Conservation (phyloP, 2,888 invertebrate species). For the Prosopocoilus inquinatus region DNA sequence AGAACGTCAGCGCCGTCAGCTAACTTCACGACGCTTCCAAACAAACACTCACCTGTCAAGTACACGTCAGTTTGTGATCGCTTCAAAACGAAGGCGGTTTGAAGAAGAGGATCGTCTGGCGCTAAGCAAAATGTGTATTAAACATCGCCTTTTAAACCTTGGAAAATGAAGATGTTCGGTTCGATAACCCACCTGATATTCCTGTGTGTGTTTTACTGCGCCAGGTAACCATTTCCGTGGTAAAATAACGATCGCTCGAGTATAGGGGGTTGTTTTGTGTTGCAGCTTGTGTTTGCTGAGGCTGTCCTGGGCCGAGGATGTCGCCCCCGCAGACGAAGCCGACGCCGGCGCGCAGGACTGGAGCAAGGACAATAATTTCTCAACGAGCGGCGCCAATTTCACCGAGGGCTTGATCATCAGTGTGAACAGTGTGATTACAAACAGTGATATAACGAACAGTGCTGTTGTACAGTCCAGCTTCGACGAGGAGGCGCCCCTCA, state of each 20-base stretch:
- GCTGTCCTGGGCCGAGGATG: constrained; percentile 15
- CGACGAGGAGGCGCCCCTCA: constrained; percentile 27
- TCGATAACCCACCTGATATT: background rate
- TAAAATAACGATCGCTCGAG: background rate
- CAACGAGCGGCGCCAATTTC: constrained; percentile 1
- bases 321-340: background rate
- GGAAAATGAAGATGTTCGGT: background rate
- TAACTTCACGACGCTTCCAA: too few species aligned
- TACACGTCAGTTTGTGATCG: constrained; percentile 28
- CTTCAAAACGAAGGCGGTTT: background rate
- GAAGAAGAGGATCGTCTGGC: background rate
- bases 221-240: constrained; percentile 7
- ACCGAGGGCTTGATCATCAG: constrained; percentile 6
- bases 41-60: constrained; percentile 11
- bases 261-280: too few species aligned
- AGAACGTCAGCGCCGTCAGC: too few species aligned
- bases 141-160: background rate
- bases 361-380: too few species aligned
- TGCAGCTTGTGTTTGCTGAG: constrained; percentile 15
- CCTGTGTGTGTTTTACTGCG: constrained; percentile 13
- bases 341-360: too few species aligned
- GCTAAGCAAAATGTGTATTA: constrained; percentile 9
- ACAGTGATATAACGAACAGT: constrained; percentile 25
- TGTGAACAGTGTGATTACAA: constrained; percentile 19
- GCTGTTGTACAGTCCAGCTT: constrained; percentile 32